Evolutionary conservation across 2,113 vertebrate genomes (phyloP).

Genomic region (Tretioscincus oriximinensis): DNA sequence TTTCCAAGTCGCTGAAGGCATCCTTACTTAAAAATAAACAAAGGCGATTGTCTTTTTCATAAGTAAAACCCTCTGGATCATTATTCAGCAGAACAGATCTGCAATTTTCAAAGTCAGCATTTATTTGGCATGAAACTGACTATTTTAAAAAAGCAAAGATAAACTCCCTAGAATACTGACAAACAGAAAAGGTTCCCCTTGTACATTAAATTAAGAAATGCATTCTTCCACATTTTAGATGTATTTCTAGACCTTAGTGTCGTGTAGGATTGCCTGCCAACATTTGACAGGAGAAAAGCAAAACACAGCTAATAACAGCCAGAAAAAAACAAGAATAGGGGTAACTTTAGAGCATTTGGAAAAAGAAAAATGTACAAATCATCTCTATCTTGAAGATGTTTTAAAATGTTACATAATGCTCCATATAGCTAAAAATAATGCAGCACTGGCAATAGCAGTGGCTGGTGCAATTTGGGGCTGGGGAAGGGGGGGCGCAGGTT

Average conservation of each 20-base stretch:
- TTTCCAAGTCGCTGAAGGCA: conserved; percentile 51
- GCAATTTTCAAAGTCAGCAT: conserved; percentile 30
- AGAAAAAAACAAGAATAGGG: conserved; percentile 58
- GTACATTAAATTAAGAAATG: conserved; percentile 31
- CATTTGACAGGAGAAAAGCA: conserved; percentile 49
- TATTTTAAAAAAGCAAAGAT: conserved; percentile 54
- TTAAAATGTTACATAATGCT: conserved; percentile 61
- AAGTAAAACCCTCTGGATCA: conserved; percentile 40
- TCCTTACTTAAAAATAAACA: conserved; percentile 56
- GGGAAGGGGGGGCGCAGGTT: too few relatives aligned
- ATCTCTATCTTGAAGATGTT: conserved; percentile 49
- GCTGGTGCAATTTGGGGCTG: too few relatives aligned
- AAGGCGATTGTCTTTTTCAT: conserved; percentile 45
- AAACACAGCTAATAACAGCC: conserved; percentile 63
- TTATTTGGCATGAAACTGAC: conserved; percentile 29
- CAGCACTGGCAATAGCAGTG: too few relatives aligned
- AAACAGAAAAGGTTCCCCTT: conserved; percentile 43
- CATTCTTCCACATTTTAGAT: conserved; percentile 48
- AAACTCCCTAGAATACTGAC: conserved; percentile 51
- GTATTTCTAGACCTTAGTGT: conserved; percentile 52
- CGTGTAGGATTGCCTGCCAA: conserved; percentile 48
- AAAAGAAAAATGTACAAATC: conserved; percentile 63
- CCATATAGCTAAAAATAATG: conserved; percentile 66
- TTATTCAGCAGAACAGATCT: conserved; percentile 23
- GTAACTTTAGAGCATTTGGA: conserved; percentile 65